Evolutionary conservation across 2,113 vertebrate species (phyloP), one percentile per base, ranked within the genome.

Genomic region (Calyptommatus sinebrachiatus): DNA sequence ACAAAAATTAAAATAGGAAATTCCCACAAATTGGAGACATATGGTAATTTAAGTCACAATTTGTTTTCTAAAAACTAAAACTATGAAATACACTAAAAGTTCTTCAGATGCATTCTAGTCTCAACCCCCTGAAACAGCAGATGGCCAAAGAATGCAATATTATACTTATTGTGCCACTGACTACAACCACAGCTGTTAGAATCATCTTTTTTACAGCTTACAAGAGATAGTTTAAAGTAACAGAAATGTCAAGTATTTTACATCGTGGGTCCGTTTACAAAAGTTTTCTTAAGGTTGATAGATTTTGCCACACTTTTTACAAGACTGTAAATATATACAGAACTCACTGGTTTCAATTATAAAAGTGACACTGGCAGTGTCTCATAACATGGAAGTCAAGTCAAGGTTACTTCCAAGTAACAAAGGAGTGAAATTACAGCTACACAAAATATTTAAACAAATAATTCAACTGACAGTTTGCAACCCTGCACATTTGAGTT

Each of bases 361-460:
- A 84, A 72, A 65, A 71, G 53, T 50, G 29, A n/a, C 20, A 77
- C 46, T 83, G 84, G 63, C 61, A 5, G 35, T 18, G 24, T 35
- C 60, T 57, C 57, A 78, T 53, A 84, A 77, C 73, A 83, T 60
- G 31, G 70, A 77, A 62, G 72, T 63, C 81, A 83, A 84, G 80
- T 50, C 62, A 71, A 79, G n/a, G 66, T 24, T 80, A 20, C 31
- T 21, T 82, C 63, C 10, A 53, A 66, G 71, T 79, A 63, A 45
- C n/a, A 76, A 63, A 80, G 41, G 2, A 50, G 14, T 63, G 12
- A 24, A 83, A 8, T 11, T 76, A 10, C 71, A 81, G 20, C 73
- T 26, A 65, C 75, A 65, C 68, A 48, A 21, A 62, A 63, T 73
- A 71, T 63, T 62, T 84, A 28, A 26, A 24, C 46, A 10, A 86